Conservation (phyloP, 2,113 vertebrate genomes). For the Cygnus atratus region DNA sequence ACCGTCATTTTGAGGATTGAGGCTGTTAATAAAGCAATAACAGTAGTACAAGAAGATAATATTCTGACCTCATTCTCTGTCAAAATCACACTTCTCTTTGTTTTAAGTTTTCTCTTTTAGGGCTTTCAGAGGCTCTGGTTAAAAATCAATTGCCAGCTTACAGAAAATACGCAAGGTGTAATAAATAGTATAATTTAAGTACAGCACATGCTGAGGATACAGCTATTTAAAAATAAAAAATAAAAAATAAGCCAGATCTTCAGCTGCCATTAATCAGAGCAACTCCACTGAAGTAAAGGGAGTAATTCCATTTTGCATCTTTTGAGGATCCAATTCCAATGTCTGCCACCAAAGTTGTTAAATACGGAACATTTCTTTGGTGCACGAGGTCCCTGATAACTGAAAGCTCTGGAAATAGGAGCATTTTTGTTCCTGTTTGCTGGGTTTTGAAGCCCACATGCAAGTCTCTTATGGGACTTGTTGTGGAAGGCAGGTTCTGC, state of each 20-base stretch:
- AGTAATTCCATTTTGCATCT: neutral
- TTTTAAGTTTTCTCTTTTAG: neutral
- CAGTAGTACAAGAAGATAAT: neutral
- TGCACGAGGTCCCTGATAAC: neutral
- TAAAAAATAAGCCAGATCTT: neutral
- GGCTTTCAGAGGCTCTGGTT: neutral
- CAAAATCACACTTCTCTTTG: neutral
- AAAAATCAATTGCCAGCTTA: neutral
- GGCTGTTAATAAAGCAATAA: neutral
- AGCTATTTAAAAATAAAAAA: neutral
- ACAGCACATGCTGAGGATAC: neutral
- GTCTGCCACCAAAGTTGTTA: neutral
- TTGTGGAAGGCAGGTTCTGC: conserved; percentile 1
- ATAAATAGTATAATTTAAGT: neutral
- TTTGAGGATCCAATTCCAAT: neutral
- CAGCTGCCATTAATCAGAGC: neutral
- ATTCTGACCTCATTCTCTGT: neutral
- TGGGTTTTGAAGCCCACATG: neutral
- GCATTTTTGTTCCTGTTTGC: neutral
- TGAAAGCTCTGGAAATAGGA: neutral
- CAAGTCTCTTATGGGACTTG: neutral
- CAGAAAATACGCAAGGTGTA: neutral
- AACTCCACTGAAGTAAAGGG: neutral
- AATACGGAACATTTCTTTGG: neutral
- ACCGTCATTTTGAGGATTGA: neutral